These are phyloP conservation scores for Arctocebus calabarensis DNA, from an alignment of 2,797 vertebrate genomes.

Conservation along the genomic window DNA sequence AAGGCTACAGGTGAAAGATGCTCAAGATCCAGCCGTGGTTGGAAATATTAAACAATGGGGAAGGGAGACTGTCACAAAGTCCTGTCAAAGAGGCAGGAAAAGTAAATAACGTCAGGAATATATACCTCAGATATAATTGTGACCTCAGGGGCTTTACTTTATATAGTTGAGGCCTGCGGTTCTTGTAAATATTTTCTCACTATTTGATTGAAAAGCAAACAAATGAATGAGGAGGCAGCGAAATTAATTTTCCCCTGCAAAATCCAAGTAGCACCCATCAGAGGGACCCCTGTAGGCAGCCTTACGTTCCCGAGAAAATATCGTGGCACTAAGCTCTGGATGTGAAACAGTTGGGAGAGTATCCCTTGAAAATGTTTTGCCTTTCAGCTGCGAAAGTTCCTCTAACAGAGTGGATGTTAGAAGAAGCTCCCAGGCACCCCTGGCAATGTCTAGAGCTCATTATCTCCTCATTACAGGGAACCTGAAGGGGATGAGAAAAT, in stretches of 20 bases:
- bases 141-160: conserved; percentile 3
- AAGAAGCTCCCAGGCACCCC: conserved; percentile 56
- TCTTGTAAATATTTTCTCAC: conserved; percentile 52
- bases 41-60: not conserved
- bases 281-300: not conserved
- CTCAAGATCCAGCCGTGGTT: not conserved
- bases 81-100: not conserved
- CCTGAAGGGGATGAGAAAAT: conserved; percentile 67
- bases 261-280: conserved; percentile 16
- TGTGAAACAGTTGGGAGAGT: conserved; percentile 58
- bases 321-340: conserved; percentile 26
- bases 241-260: not conserved
- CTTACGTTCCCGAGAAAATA: conserved; percentile 61
- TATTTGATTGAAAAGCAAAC: conserved; percentile 6
- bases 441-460: conserved; percentile 75
- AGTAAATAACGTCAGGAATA: conserved; percentile 11
- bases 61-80: not conserved
- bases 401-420: conserved; percentile 72
- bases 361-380: conserved; percentile 72
- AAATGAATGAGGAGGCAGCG: conserved; percentile 37
- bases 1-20: not conserved
- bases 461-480: conserved; percentile 81
- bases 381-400: conserved; percentile 71
- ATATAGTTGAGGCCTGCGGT: not conserved
- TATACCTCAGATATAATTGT: not conserved